phyloP scores from a whole-genome alignment of 2,113 vertebrate genomes.

The Equus przewalskii region DNA sequence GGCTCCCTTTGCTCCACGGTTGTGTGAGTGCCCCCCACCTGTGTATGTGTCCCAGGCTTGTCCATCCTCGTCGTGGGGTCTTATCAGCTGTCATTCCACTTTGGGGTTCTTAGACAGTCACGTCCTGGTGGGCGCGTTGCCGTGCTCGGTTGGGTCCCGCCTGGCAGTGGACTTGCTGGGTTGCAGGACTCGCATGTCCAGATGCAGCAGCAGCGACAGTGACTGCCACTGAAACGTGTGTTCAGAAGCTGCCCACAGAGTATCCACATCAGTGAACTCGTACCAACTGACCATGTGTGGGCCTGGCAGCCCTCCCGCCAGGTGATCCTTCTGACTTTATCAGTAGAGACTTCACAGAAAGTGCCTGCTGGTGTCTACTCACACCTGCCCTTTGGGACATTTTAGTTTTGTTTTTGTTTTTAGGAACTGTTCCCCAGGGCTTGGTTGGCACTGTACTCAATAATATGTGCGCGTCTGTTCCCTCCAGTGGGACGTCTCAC shows the following conservation, averaged over 20 bases:
- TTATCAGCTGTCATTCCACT: fast-evolving
- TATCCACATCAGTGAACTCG: fast-evolving
- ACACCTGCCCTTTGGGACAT: background rate
- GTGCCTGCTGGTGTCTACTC: no score
- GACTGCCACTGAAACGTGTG: fast-evolving
- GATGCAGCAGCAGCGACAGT: fast-evolving
- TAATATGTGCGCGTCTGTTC: fast-evolving
- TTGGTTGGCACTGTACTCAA: background rate
- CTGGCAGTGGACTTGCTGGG: no score
- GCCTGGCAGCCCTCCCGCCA: fast-evolving
- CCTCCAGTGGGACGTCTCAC: no score
- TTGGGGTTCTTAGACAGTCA: background rate
- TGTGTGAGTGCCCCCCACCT: fast-evolving
- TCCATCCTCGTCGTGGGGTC: fast-evolving
- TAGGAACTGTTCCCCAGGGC: background rate
- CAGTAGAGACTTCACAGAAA: background rate
- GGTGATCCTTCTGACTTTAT: background rate
- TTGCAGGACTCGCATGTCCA: fast-evolving
- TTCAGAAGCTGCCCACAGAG: background rate
- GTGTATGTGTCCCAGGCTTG: fast-evolving
- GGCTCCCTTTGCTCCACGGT: background rate
- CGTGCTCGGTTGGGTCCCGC: background rate
- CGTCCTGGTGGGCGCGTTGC: no score
- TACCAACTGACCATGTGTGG: fast-evolving
- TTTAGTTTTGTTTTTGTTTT: background rate